phyloP scores from a whole-genome alignment of 2,113 vertebrate genomes.

The Cheirogaleus medius region DNA sequence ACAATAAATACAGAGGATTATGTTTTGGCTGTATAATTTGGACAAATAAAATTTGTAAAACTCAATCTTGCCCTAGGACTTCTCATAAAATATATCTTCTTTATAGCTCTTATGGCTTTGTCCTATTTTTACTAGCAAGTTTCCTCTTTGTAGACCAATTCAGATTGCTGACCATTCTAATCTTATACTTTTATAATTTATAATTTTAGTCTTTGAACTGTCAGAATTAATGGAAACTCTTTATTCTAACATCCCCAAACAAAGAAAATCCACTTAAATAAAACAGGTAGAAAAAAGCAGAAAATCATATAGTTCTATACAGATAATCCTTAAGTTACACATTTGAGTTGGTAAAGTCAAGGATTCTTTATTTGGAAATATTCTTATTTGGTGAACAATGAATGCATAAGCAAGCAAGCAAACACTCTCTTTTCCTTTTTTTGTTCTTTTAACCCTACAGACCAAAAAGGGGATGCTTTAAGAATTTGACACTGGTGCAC shows the following conservation, averaged over 20 bases:
- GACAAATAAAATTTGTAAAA: constrained; percentile 31
- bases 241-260: background rate
- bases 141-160: constrained; percentile 15
- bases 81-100: background rate
- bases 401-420: background rate
- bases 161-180: constrained; percentile 3
- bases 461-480: background rate
- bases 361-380: background rate
- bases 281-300: background rate
- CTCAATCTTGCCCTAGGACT: background rate
- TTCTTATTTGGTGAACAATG: constrained; percentile 25
- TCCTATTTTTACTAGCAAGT: background rate
- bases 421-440: background rate
- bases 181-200: constrained; percentile 4
- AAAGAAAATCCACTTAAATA: constrained; percentile 20
- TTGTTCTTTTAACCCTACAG: background rate
- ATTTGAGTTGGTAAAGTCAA: background rate
- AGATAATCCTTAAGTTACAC: background rate
- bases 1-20: background rate
- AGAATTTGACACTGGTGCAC: constrained; percentile 20
- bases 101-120: background rate
- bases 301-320: background rate
- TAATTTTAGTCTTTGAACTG: background rate
- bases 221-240: constrained; percentile 1
- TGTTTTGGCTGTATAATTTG: constrained; percentile 5